Base-by-base conservation (phyloP, 2,797 vertebrate species). In the Distichodus sexfasciatus region DNA sequence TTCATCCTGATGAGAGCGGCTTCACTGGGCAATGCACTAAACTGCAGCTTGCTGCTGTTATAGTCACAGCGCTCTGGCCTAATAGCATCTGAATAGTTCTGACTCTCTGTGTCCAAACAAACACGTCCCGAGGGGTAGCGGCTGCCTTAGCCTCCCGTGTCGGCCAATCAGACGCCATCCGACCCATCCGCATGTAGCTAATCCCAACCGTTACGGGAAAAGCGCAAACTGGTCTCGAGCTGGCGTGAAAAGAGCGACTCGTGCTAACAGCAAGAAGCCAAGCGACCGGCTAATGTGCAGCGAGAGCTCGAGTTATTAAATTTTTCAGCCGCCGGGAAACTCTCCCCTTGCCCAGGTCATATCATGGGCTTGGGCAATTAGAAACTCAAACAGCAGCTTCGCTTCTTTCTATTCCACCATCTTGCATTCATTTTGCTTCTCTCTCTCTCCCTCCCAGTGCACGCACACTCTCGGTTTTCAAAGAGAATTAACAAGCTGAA, bases 401-500 rank as follows among this genome's bases (percentile, higher is more conserved):
- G 7, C 62, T 78, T 23, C 71, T 79, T 47, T 50, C 47, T 41
- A 51, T 19, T 33, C 43, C 28, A 23, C 12, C 5, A 19, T 44
- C 23, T 51, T 76, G 75, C 82, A 77, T 81, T 75, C 80, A 82
- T 81, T 79, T 75, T 74, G 67, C 75, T 77, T 73, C 72, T 69
- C 64, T 40, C 55, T 57, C 63, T 19, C 47, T 58, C 64, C 70
- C 51, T 61, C 47, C 60, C 63, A n/a, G 71, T 12, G n/a, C 48
- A 50, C 29, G 21, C 44, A 4, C 31, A 2, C 33, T 48, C 19
- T 47, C 35, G 21, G 24, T 78, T 82, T 83, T 82, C 78, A 85
- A 89, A 88, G 75, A 73, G 83, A 89, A 89, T 89, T 84, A 86
- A 81, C 77, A 83, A 88, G 81, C 77, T 81, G 66, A 83, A 83